Conservation (phyloP, 2,888 invertebrate genomes). For the Drosophila emarginata region DNA sequence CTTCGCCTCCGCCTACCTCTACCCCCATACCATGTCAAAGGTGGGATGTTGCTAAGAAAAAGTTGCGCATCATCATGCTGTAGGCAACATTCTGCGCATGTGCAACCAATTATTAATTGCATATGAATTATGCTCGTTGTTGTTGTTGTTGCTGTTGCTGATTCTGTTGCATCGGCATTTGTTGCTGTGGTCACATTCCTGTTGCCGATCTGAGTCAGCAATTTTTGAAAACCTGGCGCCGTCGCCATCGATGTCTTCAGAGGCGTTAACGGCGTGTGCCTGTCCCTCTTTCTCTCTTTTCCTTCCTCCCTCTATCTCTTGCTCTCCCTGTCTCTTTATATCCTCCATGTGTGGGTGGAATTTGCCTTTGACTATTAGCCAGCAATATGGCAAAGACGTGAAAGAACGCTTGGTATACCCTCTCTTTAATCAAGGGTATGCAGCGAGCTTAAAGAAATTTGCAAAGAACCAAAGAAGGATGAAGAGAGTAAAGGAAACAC, state of each 20-base stretch:
- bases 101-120: constrained; percentile 80
- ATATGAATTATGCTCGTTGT: constrained; percentile 71
- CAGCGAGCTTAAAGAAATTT: neutral
- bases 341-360: constrained; percentile 54
- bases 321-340: neutral
- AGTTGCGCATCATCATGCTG: constrained; percentile 59
- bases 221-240: constrained; percentile 60
- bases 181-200: constrained; percentile 51
- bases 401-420: constrained; percentile 13
- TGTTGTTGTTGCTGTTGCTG: constrained; percentile 27
- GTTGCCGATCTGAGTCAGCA: constrained; percentile 63
- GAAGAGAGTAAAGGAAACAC: neutral
- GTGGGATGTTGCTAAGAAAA: constrained; percentile 36
- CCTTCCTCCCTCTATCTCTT: neutral
- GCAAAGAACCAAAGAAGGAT: constrained; percentile 5
- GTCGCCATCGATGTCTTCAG: constrained; percentile 55
- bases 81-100: constrained; percentile 65
- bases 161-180: constrained; percentile 13
- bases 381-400: constrained; percentile 5
- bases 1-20: neutral
- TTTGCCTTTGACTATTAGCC: constrained; percentile 25
- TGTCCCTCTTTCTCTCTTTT: constrained; percentile 26
- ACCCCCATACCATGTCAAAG: constrained; percentile 26
- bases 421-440: neutral
- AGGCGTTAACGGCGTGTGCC: constrained; percentile 72